Evolutionary conservation across 1,140 invertebrate genomes (phyloP), one percentile per base, ranked within the genome.

Genomic region (Medauroidea extradentata): DNA sequence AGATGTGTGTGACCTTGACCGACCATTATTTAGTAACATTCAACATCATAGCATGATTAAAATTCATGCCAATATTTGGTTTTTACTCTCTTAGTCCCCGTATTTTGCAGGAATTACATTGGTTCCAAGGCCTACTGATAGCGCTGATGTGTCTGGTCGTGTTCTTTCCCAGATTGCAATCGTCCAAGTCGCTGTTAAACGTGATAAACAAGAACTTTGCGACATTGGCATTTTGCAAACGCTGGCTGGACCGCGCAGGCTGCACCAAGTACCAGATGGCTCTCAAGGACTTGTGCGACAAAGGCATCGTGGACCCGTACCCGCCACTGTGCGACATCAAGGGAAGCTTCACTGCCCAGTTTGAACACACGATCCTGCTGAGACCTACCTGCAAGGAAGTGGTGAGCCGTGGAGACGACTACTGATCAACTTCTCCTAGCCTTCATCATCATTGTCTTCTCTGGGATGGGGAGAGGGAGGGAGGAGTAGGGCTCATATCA

Each of bases 331-430:
- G 96, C 72, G 98, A 99, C 73, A 84, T 93, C 25, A 98, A 96
- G 74, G 97, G 97, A 57, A 96, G 90, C 73, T 99, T 99, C 76
- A 99, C 97, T 0, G 98, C 98, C 48, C 98, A 99, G 76, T 99
- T 93, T 74, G 98, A 99, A 75, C 98, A 99, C 76, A 99, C 98
- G 1, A 93, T 99, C 68, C 85, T 99, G 46, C 80, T 99, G 46
- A 82, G 97, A 68, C 97, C 98, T 13, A 98, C 96, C 0, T 99
- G 96, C 80, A 99, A 99, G 78, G 98, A 99, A 80, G 86, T 99
- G 4, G 87, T 99, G 21, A 97, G 93, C 13, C 85, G 96, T 58
- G 97, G 97, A 51, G 89, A 93, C 57, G 97, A 99, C 75, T 99
- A 98, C 75, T 99, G 78, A 83, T 34, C 25, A 53, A 14, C 11